Conservation (phyloP, 1,140 invertebrate genomes). For the Octopus sinensis region DNA sequence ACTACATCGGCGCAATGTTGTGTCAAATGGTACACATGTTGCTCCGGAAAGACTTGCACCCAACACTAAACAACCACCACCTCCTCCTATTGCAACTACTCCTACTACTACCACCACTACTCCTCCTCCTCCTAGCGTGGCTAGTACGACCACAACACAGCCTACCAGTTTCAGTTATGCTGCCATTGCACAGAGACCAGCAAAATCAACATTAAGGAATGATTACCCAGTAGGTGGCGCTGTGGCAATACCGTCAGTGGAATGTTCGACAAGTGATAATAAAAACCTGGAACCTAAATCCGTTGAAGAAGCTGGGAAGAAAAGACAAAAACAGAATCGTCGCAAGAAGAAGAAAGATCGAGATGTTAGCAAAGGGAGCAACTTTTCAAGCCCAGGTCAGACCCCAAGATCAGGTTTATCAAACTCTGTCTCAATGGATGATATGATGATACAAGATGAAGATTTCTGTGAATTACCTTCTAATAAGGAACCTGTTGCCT, state of each 20-base stretch:
- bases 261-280: slow-evolving; percentile 13
- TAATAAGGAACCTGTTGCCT: slow-evolving; percentile 22
- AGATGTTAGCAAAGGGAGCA: not conserved
- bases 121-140: not conserved
- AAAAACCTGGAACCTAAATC: slow-evolving; percentile 9
- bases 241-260: not conserved
- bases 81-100: not conserved
- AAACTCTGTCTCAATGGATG: not conserved
- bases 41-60: slow-evolving; percentile 4
- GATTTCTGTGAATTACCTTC: slow-evolving; percentile 48
- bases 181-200: slow-evolving; percentile 29
- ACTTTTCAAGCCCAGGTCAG: not conserved
- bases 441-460: slow-evolving; percentile 36
- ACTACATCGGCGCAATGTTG: slow-evolving; percentile 41
- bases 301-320: slow-evolving; percentile 19
- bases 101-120: too few relatives aligned
- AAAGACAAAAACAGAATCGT: slow-evolving; percentile 28
- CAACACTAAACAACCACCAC: not conserved
- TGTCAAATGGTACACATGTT: slow-evolving; percentile 39
- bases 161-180: slow-evolving; percentile 29
- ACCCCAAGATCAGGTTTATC: not conserved
- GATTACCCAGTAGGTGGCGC: not conserved
- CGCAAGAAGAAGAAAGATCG: slow-evolving; percentile 26
- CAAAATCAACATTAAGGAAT: slow-evolving; percentile 18
- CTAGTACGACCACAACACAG: slow-evolving; percentile 7